These are phyloP conservation scores for Conus canariensis DNA, from an alignment of 2,888 invertebrate species.

Conservation along the genomic window DNA sequence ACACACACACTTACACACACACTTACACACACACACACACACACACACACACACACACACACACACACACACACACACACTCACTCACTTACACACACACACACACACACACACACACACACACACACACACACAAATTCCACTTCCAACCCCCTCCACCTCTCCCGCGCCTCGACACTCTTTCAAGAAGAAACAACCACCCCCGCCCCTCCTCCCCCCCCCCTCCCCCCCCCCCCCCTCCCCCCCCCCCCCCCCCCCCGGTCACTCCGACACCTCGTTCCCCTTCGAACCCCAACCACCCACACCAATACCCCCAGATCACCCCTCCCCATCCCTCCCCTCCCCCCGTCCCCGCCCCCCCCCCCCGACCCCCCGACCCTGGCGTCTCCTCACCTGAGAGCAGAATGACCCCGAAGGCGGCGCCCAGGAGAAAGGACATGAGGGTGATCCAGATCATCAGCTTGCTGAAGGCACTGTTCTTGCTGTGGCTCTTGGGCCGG, in stretches of 20 bases:
- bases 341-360: neutral
- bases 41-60: neutral
- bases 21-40: neutral
- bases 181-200: too few species aligned
- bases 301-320: neutral
- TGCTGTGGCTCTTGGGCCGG: slow-evolving; percentile 42
- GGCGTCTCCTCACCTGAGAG: slow-evolving; percentile 1
- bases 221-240: too few species aligned
- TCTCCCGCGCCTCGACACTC: neutral
- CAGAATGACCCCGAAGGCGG: slow-evolving; percentile 26
- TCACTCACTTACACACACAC: too few species aligned
- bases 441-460: slow-evolving; percentile 39
- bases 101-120: too few species aligned
- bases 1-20: too few species aligned
- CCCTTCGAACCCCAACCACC: too few species aligned
- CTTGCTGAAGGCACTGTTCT: slow-evolving; percentile 43
- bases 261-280: too few species aligned
- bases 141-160: neutral
- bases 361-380: neutral
- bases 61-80: neutral
- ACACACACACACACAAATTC: neutral
- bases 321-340: neutral
- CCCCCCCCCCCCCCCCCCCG: too few species aligned
- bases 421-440: slow-evolving; percentile 13
- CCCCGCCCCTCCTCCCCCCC: too few species aligned